Conservation (phyloP, 2,797 vertebrate genomes). For the Esox masquinongy region DNA sequence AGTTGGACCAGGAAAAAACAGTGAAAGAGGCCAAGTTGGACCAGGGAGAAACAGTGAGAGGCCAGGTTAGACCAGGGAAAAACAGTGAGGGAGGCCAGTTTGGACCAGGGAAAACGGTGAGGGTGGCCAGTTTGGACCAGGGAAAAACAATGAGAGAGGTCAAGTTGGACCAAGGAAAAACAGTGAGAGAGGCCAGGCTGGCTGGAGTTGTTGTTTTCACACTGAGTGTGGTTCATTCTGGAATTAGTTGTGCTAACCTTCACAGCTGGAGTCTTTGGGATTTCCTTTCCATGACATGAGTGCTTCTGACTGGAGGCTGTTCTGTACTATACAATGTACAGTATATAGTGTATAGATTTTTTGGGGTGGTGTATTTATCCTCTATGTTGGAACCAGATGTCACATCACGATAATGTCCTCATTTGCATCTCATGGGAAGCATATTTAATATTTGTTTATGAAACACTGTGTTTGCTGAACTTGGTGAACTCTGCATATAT, state of each 20-base stretch:
- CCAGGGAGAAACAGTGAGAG: too few relatives aligned
- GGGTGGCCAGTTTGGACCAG: too few relatives aligned
- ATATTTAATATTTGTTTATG: not conserved
- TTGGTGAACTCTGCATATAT: not conserved
- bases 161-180: slow-evolving; percentile 23
- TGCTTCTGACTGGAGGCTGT: slow-evolving; percentile 14
- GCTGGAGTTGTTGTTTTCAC: slow-evolving; percentile 56
- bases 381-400: not conserved
- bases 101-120: too few relatives aligned
- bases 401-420: not conserved
- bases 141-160: too few relatives aligned
- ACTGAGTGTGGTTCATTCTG: slow-evolving; percentile 39
- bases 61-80: too few relatives aligned
- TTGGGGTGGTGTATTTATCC: not conserved
- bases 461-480: not conserved
- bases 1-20: slow-evolving; percentile 24
- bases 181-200: slow-evolving; percentile 29
- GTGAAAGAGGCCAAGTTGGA: slow-evolving; percentile 29
- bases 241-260: slow-evolving; percentile 48
- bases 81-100: too few relatives aligned
- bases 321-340: not conserved
- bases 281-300: slow-evolving; percentile 36
- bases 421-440: not conserved
- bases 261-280: slow-evolving; percentile 37
- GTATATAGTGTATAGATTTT: not conserved